Evolutionary conservation across 1,140 invertebrate genomes (phyloP).

Genomic region (Lethrus apterus): DNA sequence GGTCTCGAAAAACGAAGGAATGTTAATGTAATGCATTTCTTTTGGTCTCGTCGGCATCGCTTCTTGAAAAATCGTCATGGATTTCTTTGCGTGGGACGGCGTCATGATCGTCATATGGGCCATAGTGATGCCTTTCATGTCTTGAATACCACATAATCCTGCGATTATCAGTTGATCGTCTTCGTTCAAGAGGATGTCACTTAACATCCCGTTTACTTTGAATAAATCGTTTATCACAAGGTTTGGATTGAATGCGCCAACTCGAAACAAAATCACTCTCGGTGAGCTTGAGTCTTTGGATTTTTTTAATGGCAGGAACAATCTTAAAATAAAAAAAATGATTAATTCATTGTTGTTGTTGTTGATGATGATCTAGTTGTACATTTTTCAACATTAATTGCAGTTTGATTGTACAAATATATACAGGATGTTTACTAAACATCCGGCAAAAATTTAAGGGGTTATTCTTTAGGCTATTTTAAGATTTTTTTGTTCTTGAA

Average conservation of each 20-base stretch:
- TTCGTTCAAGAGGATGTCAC: slow-evolving; percentile 21
- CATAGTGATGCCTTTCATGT: slow-evolving; percentile 14
- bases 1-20: slow-evolving; percentile 19
- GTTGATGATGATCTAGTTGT: too few species aligned
- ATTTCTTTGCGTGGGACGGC: slow-evolving; percentile 12
- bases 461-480: too few species aligned
- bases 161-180: slow-evolving; percentile 17
- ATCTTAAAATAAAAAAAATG: slow-evolving; percentile 3
- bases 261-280: neutral
- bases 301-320: slow-evolving; percentile 1
- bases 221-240: slow-evolving; percentile 2
- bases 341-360: neutral
- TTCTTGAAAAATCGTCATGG: slow-evolving; percentile 16
- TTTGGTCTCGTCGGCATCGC: slow-evolving; percentile 10
- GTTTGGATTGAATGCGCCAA: slow-evolving; percentile 1
- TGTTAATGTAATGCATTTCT: slow-evolving; percentile 16
- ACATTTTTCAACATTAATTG: too few species aligned
- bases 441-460: too few species aligned
- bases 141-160: slow-evolving; percentile 13
- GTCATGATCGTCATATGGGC: slow-evolving; percentile 14
- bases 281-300: neutral
- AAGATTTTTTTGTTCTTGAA: too few species aligned
- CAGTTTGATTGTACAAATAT: too few species aligned
- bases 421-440: too few species aligned
- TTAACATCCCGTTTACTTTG: slow-evolving; percentile 18